Evolutionary conservation across 2,888 invertebrate genomes (phyloP).

Genomic region (Smittia sp.): DNA sequence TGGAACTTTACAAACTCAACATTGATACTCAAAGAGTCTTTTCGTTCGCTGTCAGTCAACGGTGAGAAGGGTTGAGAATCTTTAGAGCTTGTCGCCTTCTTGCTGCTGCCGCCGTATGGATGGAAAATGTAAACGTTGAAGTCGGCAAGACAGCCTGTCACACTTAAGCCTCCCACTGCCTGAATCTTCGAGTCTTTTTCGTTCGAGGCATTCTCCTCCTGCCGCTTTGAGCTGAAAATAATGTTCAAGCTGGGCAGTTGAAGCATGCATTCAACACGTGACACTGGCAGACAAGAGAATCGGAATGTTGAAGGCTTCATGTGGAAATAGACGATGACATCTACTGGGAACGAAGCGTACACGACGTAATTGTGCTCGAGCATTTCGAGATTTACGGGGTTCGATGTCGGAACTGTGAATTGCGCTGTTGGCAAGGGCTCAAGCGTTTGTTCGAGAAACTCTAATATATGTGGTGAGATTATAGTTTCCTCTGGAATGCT

Average conservation of each 20-base stretch:
- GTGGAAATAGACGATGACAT: conserved; percentile 97
- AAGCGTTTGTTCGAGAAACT: conserved; percentile 94
- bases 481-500: conserved; percentile 97
- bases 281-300: conserved; percentile 93
- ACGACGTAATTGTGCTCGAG: conserved; percentile 73
- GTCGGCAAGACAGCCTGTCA: conserved; percentile 94
- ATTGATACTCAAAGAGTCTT: conserved; percentile 93
- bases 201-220: conserved; percentile 63
- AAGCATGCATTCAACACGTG: conserved; percentile 92
- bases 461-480: conserved; percentile 93
- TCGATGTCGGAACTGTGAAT: conserved; percentile 48
- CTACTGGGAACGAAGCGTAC: conserved; percentile 94
- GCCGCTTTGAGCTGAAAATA: conserved; percentile 90
- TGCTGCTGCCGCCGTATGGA: conserved; percentile 79
- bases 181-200: conserved; percentile 45
- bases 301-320: conserved; percentile 96
- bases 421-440: conserved; percentile 85
- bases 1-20: conserved; percentile 97
- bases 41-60: conserved; percentile 81
- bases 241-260: conserved; percentile 96
- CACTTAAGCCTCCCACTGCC: conserved; percentile 60
- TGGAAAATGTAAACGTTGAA: conserved; percentile 98
- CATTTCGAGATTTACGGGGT: conserved; percentile 56
- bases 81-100: conserved; percentile 70
- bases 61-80: conserved; percentile 81